Percentiles rank a stretch among this genome's conserved stretches.
Evolutionary conservation across 2,797 vertebrate species (phyloP).

Genomic region (Cuniculus paca): DNA sequence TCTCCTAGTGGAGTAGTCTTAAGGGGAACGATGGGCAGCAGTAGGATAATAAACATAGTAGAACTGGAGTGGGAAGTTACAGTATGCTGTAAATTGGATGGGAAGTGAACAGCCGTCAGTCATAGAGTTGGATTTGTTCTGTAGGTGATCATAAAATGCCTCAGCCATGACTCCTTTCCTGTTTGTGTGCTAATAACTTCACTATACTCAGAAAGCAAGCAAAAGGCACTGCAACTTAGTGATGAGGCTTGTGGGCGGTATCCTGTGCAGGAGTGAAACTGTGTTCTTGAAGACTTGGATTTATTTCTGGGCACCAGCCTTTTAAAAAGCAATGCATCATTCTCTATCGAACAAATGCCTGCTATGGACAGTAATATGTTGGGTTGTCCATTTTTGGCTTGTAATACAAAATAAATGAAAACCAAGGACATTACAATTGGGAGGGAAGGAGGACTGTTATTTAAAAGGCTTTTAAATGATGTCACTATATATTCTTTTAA

Average conservation of each 20-base stretch:
- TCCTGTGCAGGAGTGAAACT: slow-evolving; percentile 35
- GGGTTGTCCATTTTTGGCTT: slow-evolving; percentile 57
- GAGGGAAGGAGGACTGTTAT: slow-evolving; percentile 75
- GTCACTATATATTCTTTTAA: slow-evolving; percentile 83
- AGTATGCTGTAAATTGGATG: not conserved
- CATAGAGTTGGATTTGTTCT: not conserved
- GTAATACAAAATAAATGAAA: slow-evolving; percentile 78
- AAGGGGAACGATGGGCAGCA: not conserved
- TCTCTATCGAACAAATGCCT: slow-evolving; percentile 73
- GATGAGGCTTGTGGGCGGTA: not conserved
- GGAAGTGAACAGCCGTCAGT: not conserved
- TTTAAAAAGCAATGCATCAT: slow-evolving; percentile 75
- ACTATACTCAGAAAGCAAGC: slow-evolving; percentile 18
- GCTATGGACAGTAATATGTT: not conserved
- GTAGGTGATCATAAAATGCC: not conserved
- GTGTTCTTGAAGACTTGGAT: not conserved
- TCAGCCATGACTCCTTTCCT: slow-evolving; percentile 8
- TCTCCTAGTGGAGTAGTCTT: not conserved
- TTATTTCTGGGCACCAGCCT: slow-evolving; percentile 73
- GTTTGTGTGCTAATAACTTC: not conserved
- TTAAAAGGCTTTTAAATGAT: slow-evolving; percentile 83
- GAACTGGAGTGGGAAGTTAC: not conserved
- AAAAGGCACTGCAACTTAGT: not conserved
- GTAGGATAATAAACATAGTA: not conserved
- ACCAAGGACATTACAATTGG: slow-evolving; percentile 75